These are phyloP conservation scores for Poeciliopsis turneri DNA, from an alignment of 2,797 vertebrate genomes.

Conservation along the genomic window DNA sequence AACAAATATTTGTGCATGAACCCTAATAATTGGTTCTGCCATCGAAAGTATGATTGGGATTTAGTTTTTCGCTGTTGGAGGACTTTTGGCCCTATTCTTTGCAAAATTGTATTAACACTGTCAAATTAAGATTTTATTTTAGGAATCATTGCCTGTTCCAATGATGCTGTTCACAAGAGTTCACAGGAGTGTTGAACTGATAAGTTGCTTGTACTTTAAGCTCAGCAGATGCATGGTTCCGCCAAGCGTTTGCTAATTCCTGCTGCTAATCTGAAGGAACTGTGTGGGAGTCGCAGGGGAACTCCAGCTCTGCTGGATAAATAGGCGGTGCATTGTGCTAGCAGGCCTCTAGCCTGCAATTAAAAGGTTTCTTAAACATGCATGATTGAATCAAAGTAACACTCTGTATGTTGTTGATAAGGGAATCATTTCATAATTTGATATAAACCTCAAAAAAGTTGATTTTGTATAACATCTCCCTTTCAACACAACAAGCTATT, in stretches of 20 bases:
- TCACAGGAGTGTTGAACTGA: background rate
- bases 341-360: background rate
- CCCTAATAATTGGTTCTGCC: background rate
- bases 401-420: background rate
- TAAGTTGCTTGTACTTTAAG: background rate
- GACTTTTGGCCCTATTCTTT: background rate
- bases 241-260: background rate
- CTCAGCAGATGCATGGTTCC: background rate
- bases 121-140: background rate
- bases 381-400: background rate
- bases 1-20: background rate
- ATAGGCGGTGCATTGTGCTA: background rate
- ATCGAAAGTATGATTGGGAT: background rate
- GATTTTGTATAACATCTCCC: background rate
- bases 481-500: slow-evolving; percentile 27
- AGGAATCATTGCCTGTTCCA: background rate
- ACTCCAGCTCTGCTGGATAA: background rate
- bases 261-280: background rate
- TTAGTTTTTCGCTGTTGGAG: background rate
- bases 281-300: background rate
- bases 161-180: background rate
- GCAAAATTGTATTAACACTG: background rate
- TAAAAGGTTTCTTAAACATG: too few species aligned
- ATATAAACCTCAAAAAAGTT: background rate
- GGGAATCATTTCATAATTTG: background rate